phyloP scores from a whole-genome alignment of 2,888 invertebrate species.

The Smittia sp. region DNA sequence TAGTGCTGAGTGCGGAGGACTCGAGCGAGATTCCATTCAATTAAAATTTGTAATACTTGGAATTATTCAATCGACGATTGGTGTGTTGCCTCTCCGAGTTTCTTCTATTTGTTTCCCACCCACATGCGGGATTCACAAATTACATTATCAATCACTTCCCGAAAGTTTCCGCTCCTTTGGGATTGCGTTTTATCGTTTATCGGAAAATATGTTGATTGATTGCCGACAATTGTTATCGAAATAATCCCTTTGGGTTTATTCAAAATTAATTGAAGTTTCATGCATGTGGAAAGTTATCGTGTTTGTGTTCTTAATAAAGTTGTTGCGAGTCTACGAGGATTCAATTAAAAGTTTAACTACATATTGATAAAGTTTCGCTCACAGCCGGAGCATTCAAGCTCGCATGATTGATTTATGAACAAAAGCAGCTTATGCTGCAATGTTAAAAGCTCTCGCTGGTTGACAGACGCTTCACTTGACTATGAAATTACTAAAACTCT shows the following conservation, averaged over 20 bases:
- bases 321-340: background rate
- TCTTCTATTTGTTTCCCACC: background rate
- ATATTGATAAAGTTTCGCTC: background rate
- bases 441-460: too few relatives aligned
- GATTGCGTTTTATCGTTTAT: slow-evolving; percentile 4
- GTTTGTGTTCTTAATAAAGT: background rate
- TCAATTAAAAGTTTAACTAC: slow-evolving; percentile 3
- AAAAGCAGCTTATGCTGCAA: too few relatives aligned
- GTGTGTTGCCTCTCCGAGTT: background rate
- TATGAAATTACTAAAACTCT: too few relatives aligned
- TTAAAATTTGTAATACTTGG: background rate
- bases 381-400: too few relatives aligned
- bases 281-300: background rate
- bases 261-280: slow-evolving; percentile 7
- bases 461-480: too few relatives aligned
- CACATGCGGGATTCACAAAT: background rate
- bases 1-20: too few relatives aligned
- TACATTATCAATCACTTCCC: background rate
- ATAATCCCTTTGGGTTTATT: background rate
- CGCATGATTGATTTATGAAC: too few relatives aligned
- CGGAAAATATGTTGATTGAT: background rate
- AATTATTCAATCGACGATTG: background rate
- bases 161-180: background rate
- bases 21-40: too few relatives aligned
- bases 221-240: slow-evolving; percentile 8